Percentiles rank a stretch among this genome's conserved stretches.
These are phyloP conservation scores for Dromius quadrimaculatus DNA, from an alignment of 2,888 invertebrate genomes.

Conservation along the genomic window DNA sequence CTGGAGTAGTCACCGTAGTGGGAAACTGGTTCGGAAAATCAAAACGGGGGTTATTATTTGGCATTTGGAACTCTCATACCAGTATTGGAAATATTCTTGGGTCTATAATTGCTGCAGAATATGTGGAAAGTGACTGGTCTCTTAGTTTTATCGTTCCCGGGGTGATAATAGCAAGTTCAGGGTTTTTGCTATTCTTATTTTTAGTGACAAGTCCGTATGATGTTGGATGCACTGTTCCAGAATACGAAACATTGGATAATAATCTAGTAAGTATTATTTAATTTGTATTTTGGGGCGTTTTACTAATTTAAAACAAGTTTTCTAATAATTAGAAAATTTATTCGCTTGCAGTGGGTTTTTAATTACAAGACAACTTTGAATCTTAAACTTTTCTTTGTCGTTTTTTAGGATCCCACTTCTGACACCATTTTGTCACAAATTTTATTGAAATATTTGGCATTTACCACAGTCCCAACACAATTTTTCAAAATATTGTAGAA, in stretches of 20 bases:
- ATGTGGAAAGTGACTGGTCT: conserved; percentile 90
- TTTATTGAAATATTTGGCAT: no score
- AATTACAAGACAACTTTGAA: no score
- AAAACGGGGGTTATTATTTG: conserved; percentile 92
- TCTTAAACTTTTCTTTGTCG: no score
- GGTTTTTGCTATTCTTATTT: conserved; percentile 84
- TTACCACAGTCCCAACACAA: no score
- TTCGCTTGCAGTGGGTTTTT: no score
- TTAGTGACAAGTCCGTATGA: conserved; percentile 85
- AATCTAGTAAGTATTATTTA: not conserved
- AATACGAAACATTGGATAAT: conserved; percentile 49
- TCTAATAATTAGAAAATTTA: no score
- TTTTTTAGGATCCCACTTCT: no score
- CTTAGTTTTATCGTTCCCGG: conserved; percentile 94
- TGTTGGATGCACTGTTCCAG: conserved; percentile 73
- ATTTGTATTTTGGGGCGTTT: no score
- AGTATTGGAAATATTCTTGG: conserved; percentile 92
- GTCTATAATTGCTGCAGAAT: conserved; percentile 87
- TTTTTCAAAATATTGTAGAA: no score
- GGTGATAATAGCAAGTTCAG: conserved; percentile 79
- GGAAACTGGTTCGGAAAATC: conserved; percentile 98
- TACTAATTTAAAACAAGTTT: no score
- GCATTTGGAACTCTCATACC: conserved; percentile 97
- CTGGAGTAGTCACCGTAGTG: conserved; percentile 91
- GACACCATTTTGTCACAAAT: no score